Conservation (phyloP, 2,113 vertebrate species). For the Pseudopipra pipra region DNA sequence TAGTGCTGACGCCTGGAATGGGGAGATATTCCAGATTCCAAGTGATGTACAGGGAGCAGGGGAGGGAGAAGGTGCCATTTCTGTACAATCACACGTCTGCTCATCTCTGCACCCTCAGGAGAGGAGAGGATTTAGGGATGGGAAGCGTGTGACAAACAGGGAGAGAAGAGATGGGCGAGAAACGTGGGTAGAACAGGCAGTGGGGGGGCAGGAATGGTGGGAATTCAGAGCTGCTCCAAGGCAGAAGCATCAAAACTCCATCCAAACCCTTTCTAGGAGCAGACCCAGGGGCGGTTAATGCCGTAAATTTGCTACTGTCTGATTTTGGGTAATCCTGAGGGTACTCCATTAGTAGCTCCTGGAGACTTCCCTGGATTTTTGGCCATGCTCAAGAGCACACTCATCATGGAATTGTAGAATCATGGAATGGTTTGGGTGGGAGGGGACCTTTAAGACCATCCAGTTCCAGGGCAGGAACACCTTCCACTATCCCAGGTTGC, state of each 20-base stretch:
- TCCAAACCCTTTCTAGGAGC: neutral
- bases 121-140: neutral
- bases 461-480: neutral
- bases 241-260: neutral
- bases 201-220: neutral
- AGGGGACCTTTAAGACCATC: neutral
- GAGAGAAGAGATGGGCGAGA: neutral
- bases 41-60: neutral
- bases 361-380: neutral
- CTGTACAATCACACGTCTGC: neutral
- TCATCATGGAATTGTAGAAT: neutral
- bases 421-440: neutral
- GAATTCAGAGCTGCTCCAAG: neutral
- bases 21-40: neutral
- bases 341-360: neutral
- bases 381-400: fast-evolving
- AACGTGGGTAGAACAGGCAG: neutral
- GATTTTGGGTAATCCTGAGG: neutral
- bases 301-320: neutral
- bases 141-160: neutral
- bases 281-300: neutral
- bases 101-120: neutral
- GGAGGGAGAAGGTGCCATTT: neutral
- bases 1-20: neutral
- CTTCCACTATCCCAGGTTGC: fast-evolving